Base-by-base conservation (phyloP, 2,113 vertebrate genomes). In the Hyperopisus bebe region DNA sequence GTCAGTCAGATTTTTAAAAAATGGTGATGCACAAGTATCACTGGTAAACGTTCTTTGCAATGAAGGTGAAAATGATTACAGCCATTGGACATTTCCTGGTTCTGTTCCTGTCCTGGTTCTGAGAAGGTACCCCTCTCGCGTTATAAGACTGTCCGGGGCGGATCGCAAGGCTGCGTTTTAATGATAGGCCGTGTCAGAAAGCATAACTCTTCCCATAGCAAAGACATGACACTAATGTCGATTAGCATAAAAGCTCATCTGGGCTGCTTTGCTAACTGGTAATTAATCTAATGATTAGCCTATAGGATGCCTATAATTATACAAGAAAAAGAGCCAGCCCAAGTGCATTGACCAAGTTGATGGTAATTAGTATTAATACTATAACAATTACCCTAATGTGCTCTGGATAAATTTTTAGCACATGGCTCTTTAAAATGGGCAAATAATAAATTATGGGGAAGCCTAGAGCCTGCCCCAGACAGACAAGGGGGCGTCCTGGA, bases 261-360 rank as follows among this genome's bases (percentile, higher is more conserved):
- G 74, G 35, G 74, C 74, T 80, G 35, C 74, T 80, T 80, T 80
- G 31, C 31, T 80, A 80, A 80, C 74, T 80, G 74, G 74, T 19
- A 80, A 80, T 80, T 80, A 80, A 80, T 80, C 74, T 80, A 80
- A 80, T 80, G 74, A 80, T 80, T 42, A 80, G 74, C 74, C 74
- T 80, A 42, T 42, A 80, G 31, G 31, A 80, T 80, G 74, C 74
- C 31, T 80, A 39, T 80, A 80, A 80, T 80, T 80, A 42, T 35
- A 19, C 15, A 19, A 39, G 74, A 80, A 77, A 39, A 80, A 80
- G 35, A 80, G 13, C 35, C 74, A 80, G 74, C 74, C 74, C 74
- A 80, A 42, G 35, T 80, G 74, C 35, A 80, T 80, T 80, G 74
- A 35, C 74, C 74, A 80, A 39, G 74, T 80, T 80, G 74, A 80